These are phyloP conservation scores for Lordiphosa clarofinis DNA, from an alignment of 1,140 invertebrate genomes.

Conservation along the genomic window DNA sequence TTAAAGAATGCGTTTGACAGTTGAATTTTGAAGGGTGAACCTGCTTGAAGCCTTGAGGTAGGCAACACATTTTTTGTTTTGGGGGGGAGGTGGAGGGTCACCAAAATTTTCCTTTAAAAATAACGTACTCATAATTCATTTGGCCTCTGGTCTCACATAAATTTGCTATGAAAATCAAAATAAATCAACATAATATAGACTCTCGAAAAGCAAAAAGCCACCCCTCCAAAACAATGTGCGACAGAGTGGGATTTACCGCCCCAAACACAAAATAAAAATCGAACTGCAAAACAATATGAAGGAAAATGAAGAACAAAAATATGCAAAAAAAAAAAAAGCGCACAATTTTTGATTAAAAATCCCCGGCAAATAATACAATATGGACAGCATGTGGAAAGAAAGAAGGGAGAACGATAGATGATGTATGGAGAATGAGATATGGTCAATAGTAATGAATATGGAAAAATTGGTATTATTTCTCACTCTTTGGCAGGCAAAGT, in stretches of 20 bases:
- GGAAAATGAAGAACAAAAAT: constrained; percentile 17
- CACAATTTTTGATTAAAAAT: constrained; percentile 71
- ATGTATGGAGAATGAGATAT: constrained; percentile 22
- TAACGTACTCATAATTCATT: constrained; percentile 60
- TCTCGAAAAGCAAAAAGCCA: constrained; percentile 45
- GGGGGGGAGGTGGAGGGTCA: neutral
- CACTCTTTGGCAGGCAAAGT: no score
- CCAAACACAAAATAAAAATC: constrained; percentile 46
- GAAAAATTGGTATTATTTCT: neutral
- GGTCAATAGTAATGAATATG: constrained; percentile 20
- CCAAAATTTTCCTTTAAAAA: constrained; percentile 34
- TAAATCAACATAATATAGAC: constrained; percentile 76
- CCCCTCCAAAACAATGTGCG: constrained; percentile 37
- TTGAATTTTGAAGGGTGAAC: constrained; percentile 1
- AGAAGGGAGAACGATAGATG: neutral
- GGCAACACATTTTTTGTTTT: constrained; percentile 22
- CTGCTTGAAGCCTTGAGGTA: constrained; percentile 36
- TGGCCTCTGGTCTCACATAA: constrained; percentile 42
- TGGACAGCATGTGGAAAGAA: constrained; percentile 28
- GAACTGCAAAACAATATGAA: constrained; percentile 35
- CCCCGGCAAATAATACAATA: constrained; percentile 58
- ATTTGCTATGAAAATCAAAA: constrained; percentile 74
- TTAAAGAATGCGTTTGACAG: neutral
- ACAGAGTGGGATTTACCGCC: constrained; percentile 1
- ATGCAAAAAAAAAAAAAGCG: constrained; percentile 37